Evolutionary conservation across 2,797 vertebrate genomes (phyloP).

Genomic region (Carcharodon carcharias): DNA sequence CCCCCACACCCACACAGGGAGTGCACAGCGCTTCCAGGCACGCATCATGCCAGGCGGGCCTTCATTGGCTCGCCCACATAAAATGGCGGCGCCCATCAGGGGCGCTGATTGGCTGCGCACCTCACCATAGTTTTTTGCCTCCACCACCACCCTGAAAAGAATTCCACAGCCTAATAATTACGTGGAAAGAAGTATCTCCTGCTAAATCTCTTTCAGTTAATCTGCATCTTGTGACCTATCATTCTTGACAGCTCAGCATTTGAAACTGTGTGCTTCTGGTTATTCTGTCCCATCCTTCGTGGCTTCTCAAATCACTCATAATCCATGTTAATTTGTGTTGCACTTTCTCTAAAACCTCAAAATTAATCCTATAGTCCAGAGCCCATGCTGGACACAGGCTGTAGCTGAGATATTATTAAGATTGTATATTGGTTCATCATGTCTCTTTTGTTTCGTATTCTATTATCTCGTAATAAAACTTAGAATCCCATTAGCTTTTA

Average conservation of each 20-base stretch:
- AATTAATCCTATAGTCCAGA: background rate
- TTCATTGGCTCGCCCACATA: no score
- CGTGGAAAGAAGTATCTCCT: background rate
- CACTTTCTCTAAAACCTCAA: background rate
- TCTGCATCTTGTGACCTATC: background rate
- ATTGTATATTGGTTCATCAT: background rate
- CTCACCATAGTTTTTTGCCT: background rate
- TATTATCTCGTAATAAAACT: background rate
- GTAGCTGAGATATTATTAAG: background rate
- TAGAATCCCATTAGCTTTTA: slow-evolving; percentile 12
- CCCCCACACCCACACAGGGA: no score
- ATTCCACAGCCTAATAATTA: background rate
- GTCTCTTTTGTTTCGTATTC: background rate
- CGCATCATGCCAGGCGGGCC: no score
- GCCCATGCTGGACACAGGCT: background rate
- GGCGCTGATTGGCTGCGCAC: no score
- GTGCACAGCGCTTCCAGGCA: no score
- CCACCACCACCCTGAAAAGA: background rate
- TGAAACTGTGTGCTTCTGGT: background rate
- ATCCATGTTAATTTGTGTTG: background rate
- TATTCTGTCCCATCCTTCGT: background rate
- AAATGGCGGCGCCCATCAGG: no score
- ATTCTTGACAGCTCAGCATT: background rate
- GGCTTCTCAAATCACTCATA: background rate
- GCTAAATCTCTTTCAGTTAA: background rate